Conservation (phyloP, 1,140 invertebrate genomes). For the Leptinotarsa defecta region DNA sequence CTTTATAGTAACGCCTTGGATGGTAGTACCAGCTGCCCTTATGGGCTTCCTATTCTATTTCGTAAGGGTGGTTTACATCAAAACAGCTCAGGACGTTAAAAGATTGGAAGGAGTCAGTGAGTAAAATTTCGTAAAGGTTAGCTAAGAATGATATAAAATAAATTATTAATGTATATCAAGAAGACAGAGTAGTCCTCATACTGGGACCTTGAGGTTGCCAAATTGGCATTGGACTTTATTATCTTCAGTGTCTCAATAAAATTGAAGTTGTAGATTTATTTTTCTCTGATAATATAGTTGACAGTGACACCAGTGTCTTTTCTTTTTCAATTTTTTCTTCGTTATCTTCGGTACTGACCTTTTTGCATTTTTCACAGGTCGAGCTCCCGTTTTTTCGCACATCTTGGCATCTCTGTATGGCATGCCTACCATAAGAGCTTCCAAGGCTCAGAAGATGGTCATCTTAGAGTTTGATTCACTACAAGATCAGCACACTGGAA, state of each 20-base stretch:
- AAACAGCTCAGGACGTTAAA: slow-evolving; percentile 83
- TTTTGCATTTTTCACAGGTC: slow-evolving; percentile 57
- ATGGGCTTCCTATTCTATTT: slow-evolving; percentile 73
- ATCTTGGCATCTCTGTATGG: slow-evolving; percentile 74
- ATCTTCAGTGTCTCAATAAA: too few species aligned
- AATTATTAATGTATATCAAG: too few species aligned
- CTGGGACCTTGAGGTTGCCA: too few species aligned
- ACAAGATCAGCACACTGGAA: slow-evolving; percentile 73
- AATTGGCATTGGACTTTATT: too few species aligned
- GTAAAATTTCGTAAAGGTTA: neutral
- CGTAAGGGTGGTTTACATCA: slow-evolving; percentile 78
- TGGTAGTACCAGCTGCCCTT: slow-evolving; percentile 71
- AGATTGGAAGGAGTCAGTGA: slow-evolving; percentile 74
- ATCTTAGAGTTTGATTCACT: slow-evolving; percentile 68
- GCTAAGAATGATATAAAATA: too few species aligned
- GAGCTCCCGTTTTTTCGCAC: slow-evolving; percentile 78
- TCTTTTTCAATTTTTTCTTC: too few species aligned
- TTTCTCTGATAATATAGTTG: too few species aligned
- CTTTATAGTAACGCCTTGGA: slow-evolving; percentile 73
- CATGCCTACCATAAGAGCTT: slow-evolving; percentile 75
- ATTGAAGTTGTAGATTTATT: too few species aligned
- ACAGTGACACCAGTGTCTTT: too few species aligned
- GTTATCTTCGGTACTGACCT: neutral
- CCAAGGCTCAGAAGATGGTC: slow-evolving; percentile 65
- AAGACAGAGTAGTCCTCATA: too few species aligned